Percentiles rank a stretch among this genome's conserved stretches.
Evolutionary conservation across 2,888 invertebrate genomes (phyloP).

Genomic region (Leucophenga montana): DNA sequence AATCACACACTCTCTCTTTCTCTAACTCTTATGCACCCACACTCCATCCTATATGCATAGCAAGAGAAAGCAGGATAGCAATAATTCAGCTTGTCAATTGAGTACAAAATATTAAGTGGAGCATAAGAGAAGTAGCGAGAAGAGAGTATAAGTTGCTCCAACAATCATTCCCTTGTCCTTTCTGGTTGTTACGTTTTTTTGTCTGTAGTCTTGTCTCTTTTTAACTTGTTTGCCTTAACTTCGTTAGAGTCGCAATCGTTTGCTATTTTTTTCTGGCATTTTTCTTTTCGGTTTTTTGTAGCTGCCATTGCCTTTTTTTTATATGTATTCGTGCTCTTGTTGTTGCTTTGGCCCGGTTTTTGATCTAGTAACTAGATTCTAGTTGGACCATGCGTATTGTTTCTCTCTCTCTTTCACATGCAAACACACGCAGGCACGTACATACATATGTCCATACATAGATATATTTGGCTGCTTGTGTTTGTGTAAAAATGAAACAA

Average conservation of each 20-base stretch:
- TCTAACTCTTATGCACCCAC: neutral
- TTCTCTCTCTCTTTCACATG: slow-evolving; percentile 27
- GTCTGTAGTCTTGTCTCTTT: slow-evolving; percentile 59
- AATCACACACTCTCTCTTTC: too few species aligned
- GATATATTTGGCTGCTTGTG: slow-evolving; percentile 23
- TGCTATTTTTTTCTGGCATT: slow-evolving; percentile 37
- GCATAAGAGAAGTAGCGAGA: neutral
- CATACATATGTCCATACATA: neutral
- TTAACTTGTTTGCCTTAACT: slow-evolving; percentile 65
- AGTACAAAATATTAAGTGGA: slow-evolving; percentile 34
- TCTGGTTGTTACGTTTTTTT: too few species aligned
- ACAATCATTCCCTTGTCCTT: too few species aligned
- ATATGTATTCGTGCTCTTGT: neutral
- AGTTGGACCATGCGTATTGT: slow-evolving; percentile 18
- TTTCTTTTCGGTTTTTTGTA: slow-evolving; percentile 35
- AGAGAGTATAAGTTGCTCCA: too few species aligned
- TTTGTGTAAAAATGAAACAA: slow-evolving; percentile 39
- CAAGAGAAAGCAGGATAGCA: neutral
- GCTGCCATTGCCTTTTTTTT: slow-evolving; percentile 27
- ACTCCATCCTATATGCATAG: neutral
- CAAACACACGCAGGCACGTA: too few species aligned
- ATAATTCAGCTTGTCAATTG: slow-evolving; percentile 7
- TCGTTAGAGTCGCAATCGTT: slow-evolving; percentile 53
- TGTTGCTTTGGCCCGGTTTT: slow-evolving; percentile 20
- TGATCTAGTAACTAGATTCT: neutral